Conservation (phyloP, 1,140 invertebrate genomes). For the Streblospio benedicti region DNA sequence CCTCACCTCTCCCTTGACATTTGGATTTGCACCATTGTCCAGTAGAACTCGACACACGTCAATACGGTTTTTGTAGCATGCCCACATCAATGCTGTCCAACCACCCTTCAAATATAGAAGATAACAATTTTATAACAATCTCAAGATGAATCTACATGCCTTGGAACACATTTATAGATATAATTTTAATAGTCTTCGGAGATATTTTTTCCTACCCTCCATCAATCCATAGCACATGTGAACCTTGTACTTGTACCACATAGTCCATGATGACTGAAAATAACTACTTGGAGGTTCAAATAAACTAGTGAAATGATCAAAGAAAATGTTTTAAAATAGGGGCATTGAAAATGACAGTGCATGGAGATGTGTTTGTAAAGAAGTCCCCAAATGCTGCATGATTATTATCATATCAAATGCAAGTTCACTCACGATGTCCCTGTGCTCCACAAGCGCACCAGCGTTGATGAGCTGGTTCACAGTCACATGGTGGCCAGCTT, state of each 20-base stretch:
- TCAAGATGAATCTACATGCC: too few species aligned
- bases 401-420: neutral
- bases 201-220: too few species aligned
- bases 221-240: too few species aligned
- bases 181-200: too few species aligned
- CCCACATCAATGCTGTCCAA: constrained; percentile 97
- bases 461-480: constrained; percentile 75
- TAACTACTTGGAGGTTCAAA: too few species aligned
- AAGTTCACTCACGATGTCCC: constrained; percentile 68
- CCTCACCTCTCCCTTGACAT: constrained; percentile 84
- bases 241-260: too few species aligned
- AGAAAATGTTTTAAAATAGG: constrained; percentile 3
- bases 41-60: constrained; percentile 73
- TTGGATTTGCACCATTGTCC: constrained; percentile 80
- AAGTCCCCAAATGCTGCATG: too few species aligned
- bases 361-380: neutral
- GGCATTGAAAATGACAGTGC: neutral
- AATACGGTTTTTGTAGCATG: constrained; percentile 81
- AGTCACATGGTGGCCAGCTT: constrained; percentile 76
- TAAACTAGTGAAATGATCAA: too few species aligned
- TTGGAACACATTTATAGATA: too few species aligned
- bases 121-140: too few species aligned
- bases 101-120: constrained; percentile 61
- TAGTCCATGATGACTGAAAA: too few species aligned
- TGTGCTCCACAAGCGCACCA: constrained; percentile 77